Percentiles rank a stretch among this genome's conserved stretches.
Evolutionary conservation across 2,888 invertebrate genomes (phyloP).

Genomic region (Pheosia gnoma): DNA sequence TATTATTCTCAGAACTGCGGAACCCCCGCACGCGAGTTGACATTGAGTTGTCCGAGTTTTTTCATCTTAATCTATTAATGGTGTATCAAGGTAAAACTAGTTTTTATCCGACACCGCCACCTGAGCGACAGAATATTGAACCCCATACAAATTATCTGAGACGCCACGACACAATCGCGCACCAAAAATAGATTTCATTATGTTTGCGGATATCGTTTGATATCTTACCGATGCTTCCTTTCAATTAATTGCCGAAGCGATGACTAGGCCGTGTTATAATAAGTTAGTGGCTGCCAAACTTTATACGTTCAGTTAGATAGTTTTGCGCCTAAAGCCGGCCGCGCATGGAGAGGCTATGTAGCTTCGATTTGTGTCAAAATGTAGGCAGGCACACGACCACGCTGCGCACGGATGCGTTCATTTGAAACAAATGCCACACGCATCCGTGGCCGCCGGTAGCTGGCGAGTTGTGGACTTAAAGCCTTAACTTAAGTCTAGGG

Average conservation of each 20-base stretch:
- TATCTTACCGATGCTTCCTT: background rate
- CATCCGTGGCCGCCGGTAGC: no score
- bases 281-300: no score
- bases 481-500: no score
- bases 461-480: no score
- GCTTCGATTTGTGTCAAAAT: no score
- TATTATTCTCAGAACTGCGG: background rate
- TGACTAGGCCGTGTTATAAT: background rate
- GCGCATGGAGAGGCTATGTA: no score
- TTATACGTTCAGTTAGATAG: no score
- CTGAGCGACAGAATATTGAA: conserved; percentile 2
- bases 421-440: no score
- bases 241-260: background rate
- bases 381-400: no score
- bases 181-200: conserved; percentile 1
- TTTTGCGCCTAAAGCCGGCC: no score
- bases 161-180: background rate
- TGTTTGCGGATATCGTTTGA: background rate
- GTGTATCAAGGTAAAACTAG: conserved; percentile 4
- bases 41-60: background rate
- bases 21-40: background rate
- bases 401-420: no score
- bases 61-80: conserved; percentile 1
- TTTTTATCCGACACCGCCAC: background rate
- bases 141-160: background rate